Evolutionary conservation across 53 echinoderm and acorn worm species (phyloP), one percentile per base, ranked within the genome.

Genomic region (Temnopleurus reevesii): DNA sequence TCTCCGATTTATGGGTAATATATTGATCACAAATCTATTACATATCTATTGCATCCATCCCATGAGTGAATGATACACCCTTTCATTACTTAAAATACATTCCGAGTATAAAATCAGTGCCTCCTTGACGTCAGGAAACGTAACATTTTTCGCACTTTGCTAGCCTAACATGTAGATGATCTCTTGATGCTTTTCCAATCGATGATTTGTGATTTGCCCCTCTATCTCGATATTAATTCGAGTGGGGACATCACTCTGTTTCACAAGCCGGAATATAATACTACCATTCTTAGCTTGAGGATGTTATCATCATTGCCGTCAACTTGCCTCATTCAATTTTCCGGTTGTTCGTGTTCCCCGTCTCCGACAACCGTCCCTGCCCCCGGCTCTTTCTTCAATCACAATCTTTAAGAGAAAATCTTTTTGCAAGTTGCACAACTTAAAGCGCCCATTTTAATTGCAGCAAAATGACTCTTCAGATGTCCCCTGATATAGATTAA

Each of bases 291-390:
- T 47, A 46, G 79, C 79, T 49, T 4, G 2, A 8, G 79, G 79
- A 26, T 79, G 43, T 79, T 79, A 49, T 79, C 79, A 8, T 49
- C 46, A 15, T 15, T 27, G 23, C 79, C 49, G 41, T 25, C 49
- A 47, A 19, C 79, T 47, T 79, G 79, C 79, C 46, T 79, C 79
- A 79, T 49, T 49, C 51, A 79, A 26, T 79, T 79, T 79, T 79
- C 79, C 51, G 49, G 51, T 79, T 46, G 49, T 26, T 47, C 25
- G 49, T 26, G 46, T 29, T 45, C 13, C 27, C 79, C 4, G 29
- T 28, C 79, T 79, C 29, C 28, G 43, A 29, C 30, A 49, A 47
- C 31, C 49, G 43, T 49, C 46, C 79, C 15, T 21, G 46, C 79
- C 49, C 28, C 28, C 27, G 79, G 79, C 51, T 12, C 46, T 49